Percentiles rank a stretch among this genome's conserved stretches.
Conservation (phyloP, 2,888 invertebrate species). For the Julus scanicus region DNA sequence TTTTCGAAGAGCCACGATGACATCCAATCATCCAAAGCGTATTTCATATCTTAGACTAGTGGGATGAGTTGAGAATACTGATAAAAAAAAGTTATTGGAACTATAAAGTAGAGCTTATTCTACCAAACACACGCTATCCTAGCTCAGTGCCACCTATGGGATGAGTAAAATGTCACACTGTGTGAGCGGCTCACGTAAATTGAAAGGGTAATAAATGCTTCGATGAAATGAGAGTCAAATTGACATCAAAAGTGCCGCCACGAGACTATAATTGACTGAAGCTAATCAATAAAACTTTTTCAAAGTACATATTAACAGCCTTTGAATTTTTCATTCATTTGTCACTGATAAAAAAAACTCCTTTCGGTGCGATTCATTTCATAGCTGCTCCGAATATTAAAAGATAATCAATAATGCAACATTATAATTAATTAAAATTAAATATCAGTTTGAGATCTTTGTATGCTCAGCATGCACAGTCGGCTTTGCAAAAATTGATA, state of each 20-base stretch:
- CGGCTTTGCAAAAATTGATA: too few species aligned
- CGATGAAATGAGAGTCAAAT: background rate
- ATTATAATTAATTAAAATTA: background rate
- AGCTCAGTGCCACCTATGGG: background rate
- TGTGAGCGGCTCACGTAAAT: background rate
- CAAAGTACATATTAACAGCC: background rate
- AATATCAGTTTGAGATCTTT: background rate
- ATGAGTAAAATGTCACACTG: background rate
- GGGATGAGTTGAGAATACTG: background rate
- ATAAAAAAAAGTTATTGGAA: background rate
- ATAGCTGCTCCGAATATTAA: background rate
- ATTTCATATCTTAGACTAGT: background rate
- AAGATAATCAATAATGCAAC: background rate
- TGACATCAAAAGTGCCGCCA: background rate
- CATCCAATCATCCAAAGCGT: background rate
- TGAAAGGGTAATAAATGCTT: background rate
- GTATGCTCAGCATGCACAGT: background rate
- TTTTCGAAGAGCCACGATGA: background rate
- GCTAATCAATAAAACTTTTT: constrained; percentile 28
- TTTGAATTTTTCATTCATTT: background rate
- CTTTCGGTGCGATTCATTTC: background rate
- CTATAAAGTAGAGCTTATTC: background rate
- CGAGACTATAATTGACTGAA: background rate
- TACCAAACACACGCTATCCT: background rate
- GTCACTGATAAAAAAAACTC: background rate